Evolutionary conservation across 2,113 vertebrate species (phyloP).

Genomic region (Menura novaehollandiae): DNA sequence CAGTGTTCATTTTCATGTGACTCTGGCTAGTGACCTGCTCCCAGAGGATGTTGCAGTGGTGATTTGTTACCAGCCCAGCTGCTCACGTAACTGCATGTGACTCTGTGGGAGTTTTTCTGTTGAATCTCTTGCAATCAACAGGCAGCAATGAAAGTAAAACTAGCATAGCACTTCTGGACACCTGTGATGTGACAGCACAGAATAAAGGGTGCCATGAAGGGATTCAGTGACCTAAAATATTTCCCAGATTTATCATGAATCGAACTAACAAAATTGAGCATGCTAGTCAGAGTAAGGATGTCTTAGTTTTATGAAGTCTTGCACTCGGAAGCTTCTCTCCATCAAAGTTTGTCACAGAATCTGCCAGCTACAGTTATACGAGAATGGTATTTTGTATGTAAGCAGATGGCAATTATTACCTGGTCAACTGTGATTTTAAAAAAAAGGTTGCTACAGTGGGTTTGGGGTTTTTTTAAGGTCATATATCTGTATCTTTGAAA

Average conservation of each 20-base stretch:
- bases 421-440: neutral
- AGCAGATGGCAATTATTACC: neutral
- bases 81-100: neutral
- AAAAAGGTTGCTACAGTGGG: neutral
- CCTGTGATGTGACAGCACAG: neutral
- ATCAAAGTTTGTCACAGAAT: neutral
- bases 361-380: neutral
- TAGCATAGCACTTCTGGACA: neutral
- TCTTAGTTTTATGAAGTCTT: neutral
- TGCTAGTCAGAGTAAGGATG: neutral
- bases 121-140: neutral
- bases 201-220: neutral
- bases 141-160: neutral
- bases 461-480: neutral
- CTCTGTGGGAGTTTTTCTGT: neutral
- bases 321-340: neutral
- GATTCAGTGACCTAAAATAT: neutral
- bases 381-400: neutral
- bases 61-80: neutral
- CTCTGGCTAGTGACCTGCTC: neutral
- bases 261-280: neutral
- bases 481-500: neutral
- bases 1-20: neutral
- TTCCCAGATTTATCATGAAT: neutral
- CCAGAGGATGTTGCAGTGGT: neutral